A percentile compares a stretch with the other conserved stretches of the same genome.
Evolutionary conservation across 2,113 vertebrate species (phyloP).

Genomic region (Nycticebus coucang): DNA sequence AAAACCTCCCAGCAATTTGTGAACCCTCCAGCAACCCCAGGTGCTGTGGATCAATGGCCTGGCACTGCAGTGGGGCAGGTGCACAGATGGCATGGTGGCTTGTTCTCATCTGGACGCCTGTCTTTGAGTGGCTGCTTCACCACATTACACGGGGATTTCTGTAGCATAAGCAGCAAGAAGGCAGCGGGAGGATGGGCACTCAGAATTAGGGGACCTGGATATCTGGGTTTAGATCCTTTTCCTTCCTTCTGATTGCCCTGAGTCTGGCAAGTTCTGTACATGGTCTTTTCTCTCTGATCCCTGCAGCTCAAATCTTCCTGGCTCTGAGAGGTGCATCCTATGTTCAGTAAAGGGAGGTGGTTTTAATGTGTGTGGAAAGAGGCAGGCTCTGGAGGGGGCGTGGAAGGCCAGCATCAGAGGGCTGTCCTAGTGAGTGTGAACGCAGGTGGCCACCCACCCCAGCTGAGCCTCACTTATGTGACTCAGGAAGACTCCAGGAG

Average conservation of each 20-base stretch:
- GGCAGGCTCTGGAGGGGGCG: not conserved
- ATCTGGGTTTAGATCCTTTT: not conserved
- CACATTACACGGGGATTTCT: not conserved
- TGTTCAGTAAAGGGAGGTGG: not conserved
- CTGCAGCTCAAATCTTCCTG: not conserved
- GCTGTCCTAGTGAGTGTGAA: not conserved
- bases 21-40: rapidly evolving
- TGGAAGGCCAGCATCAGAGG: not conserved
- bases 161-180: not conserved
- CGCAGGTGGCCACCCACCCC: too few species aligned
- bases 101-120: not conserved
- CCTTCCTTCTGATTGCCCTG: not conserved
- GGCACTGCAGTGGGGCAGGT: not conserved
- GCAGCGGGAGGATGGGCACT: rapidly evolving
- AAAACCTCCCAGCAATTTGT: rapidly evolving
- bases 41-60: rapidly evolving
- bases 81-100: too few species aligned
- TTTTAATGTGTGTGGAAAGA: not conserved
- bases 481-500: not conserved
- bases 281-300: not conserved
- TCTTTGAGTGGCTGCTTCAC: not conserved
- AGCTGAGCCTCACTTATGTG: not conserved
- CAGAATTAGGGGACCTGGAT: not conserved
- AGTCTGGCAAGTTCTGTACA: not conserved
- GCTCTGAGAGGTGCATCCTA: not conserved